These are phyloP conservation scores for Stenolophus ochropezus DNA, from an alignment of 2,888 invertebrate genomes.

Conservation along the genomic window DNA sequence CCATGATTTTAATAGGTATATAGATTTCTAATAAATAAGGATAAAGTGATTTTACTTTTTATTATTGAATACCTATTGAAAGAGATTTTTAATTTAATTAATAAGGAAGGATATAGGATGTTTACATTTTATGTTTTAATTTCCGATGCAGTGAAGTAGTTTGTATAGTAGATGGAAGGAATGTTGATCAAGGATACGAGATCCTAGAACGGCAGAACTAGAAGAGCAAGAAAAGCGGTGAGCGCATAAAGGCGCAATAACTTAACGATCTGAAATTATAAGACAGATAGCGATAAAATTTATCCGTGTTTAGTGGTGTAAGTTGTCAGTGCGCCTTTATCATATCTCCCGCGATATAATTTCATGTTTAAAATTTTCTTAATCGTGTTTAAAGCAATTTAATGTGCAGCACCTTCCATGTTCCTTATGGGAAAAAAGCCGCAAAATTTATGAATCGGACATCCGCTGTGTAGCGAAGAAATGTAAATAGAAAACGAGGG, in stretches of 20 bases:
- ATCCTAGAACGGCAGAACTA: neutral
- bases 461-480: conserved; percentile 34
- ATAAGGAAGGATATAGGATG: too few species aligned
- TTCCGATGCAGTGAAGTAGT: neutral
- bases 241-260: neutral
- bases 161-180: neutral
- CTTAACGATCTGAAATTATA: conserved; percentile 23
- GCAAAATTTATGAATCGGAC: conserved; percentile 49
- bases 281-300: conserved; percentile 3
- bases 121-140: neutral
- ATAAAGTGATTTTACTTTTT: too few species aligned
- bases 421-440: neutral
- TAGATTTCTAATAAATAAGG: too few species aligned
- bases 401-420: conserved; percentile 37
- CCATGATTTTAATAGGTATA: too few species aligned
- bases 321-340: conserved; percentile 20
- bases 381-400: conserved; percentile 39
- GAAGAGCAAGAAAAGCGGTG: neutral
- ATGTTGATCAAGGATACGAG: neutral
- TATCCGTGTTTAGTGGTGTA: conserved; percentile 27
- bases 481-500: conserved; percentile 47
- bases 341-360: conserved; percentile 41
- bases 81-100: too few species aligned
- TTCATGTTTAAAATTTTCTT: conserved; percentile 41
- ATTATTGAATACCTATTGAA: too few species aligned